These are phyloP conservation scores for Vulpes vulpes DNA, from an alignment of 2,113 vertebrate species.

Conservation along the genomic window DNA sequence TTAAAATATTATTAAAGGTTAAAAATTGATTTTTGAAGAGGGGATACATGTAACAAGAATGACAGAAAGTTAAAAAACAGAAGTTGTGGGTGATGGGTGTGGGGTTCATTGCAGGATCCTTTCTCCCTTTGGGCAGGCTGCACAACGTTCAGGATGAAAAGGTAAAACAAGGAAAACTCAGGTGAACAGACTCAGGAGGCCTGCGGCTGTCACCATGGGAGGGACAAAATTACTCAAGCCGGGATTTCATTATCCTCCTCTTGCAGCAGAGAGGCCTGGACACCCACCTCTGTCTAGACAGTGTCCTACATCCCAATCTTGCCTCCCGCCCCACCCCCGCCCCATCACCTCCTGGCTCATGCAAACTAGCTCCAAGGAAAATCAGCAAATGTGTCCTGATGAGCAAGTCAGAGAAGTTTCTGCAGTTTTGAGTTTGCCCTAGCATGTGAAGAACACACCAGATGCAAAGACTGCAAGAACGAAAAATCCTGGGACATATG, in stretches of 20 bases:
- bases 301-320: not conserved
- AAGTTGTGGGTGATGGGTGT: not conserved
- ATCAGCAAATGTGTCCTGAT: not conserved
- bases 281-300: not conserved
- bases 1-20: not conserved
- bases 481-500: not conserved
- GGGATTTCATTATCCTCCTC: not conserved
- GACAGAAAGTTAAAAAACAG: not conserved
- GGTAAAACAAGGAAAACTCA: not conserved
- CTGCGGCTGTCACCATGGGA: accelerated
- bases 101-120: not conserved
- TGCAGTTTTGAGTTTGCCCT: not conserved
- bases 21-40: not conserved
- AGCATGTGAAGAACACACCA: too few species aligned
- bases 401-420: not conserved
- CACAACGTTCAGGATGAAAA: not conserved
- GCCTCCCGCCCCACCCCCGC: not conserved
- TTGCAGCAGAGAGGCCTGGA: not conserved
- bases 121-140: not conserved
- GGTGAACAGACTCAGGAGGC: not conserved
- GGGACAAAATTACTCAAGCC: not conserved
- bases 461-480: too few species aligned
- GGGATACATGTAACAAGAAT: not conserved
- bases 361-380: not conserved
- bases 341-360: too few species aligned